Base-by-base conservation (phyloP, 2,113 vertebrate genomes). In the Paracanthobrama guichenoti region DNA sequence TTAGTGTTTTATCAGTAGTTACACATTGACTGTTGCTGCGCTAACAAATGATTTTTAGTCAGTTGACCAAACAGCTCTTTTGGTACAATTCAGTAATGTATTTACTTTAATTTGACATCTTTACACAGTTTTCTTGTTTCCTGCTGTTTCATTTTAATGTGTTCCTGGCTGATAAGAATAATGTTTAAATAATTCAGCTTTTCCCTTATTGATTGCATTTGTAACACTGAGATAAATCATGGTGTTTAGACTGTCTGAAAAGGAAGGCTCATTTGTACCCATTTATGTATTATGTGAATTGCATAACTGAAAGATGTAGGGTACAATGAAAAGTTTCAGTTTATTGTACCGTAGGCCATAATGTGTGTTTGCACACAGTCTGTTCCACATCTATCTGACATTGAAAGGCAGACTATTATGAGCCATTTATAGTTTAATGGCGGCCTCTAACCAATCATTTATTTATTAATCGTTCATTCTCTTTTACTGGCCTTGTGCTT, bases 341-440 rank as follows among this genome's bases (percentile, higher is more conserved):
- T 71, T 26, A 24, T 12, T 26, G 10, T 12, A 60, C 67, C 6
- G 20, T 24, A 72, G 3, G 46, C 7, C 1, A 28, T 28, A 46
- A 76, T 59, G 11, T 14, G 20, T 57, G 18, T 7, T 35, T 22
- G 31, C 11, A 60, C 7, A 78, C 11, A 60, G 22, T 78, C 35
- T 35, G 28, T 24, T 60, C 20, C 1, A 4, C 31, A 78, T 22
- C 13, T 18, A 24, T 62, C 39, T 62, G 8, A 60, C 14, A 62
- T 62, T 79, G n/a, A 79, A 46, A 44, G 13, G 16, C 57, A 46
- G 2, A 46, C 20, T 46, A 46, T 79, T 28, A 46, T 79, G n/a
- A 79, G n/a, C 13, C 57, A 64, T 46, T 79, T 60, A 59, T 60
- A 20, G 26, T 77, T 53, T 78, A 78, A 59, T 78, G 31, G 53